Conservation (phyloP, 2,888 invertebrate genomes). For the Anthophora plumipes region DNA sequence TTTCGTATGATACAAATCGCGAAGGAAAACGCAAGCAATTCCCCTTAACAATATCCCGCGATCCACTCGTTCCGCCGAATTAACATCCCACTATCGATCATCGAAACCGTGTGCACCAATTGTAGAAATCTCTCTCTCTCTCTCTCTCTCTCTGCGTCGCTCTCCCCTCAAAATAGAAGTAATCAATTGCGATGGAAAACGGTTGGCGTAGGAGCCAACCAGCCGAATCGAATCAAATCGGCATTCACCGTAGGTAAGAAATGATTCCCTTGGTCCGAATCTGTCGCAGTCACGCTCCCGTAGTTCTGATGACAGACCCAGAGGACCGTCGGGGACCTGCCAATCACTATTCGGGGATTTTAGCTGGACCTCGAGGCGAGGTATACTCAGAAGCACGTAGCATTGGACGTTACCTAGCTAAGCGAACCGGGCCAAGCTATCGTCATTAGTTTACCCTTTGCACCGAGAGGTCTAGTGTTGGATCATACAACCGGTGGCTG, state of each 20-base stretch:
- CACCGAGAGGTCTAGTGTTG: constrained; percentile 27
- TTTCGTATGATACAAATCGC: no score
- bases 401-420: constrained; percentile 44
- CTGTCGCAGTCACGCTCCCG: constrained; percentile 77
- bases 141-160: background rate
- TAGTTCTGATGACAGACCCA: constrained; percentile 77
- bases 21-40: background rate
- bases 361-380: constrained; percentile 48
- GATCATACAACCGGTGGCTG: constrained; percentile 56
- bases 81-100: constrained; percentile 31
- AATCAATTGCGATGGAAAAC: constrained; percentile 54
- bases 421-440: constrained; percentile 45
- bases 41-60: background rate
- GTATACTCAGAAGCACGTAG: constrained; percentile 49
- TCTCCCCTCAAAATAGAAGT: constrained; percentile 32
- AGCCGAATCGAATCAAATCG: constrained; percentile 67
- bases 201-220: constrained; percentile 50
- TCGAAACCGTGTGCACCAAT: constrained; percentile 31
- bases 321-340: constrained; percentile 73
- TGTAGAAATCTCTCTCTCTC: background rate
- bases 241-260: constrained; percentile 71
- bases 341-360: constrained; percentile 76
- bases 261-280: constrained; percentile 60
- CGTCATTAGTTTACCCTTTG: constrained; percentile 61
- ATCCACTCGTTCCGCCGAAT: constrained; percentile 6